Conservation (phyloP, 2,113 vertebrate species). For the Polyodon spathula region DNA sequence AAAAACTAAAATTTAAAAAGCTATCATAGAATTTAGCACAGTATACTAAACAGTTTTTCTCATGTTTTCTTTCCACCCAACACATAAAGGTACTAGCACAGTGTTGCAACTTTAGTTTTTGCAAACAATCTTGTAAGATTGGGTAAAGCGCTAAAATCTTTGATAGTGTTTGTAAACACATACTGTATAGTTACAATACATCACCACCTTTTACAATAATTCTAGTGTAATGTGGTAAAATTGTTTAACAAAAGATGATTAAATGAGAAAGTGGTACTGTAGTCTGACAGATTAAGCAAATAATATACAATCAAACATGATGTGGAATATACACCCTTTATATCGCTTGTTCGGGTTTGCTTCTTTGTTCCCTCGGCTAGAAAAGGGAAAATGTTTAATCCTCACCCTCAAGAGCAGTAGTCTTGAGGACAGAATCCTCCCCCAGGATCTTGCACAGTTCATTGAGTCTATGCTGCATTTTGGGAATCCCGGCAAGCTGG, state of each 20-base stretch:
- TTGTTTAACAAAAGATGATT: neutral
- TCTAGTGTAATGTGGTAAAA: too few relatives aligned
- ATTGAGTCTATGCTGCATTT: slow-evolving; percentile 92
- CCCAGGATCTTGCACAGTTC: slow-evolving; percentile 94
- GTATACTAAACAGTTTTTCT: neutral
- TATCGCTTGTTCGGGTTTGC: neutral
- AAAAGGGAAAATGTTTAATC: neutral
- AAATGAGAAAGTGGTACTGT: neutral
- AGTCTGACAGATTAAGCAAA: neutral
- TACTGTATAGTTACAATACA: too few relatives aligned
- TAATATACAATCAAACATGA: neutral
- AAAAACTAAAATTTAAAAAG: too few relatives aligned
- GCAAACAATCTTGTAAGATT: neutral
- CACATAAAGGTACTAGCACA: too few relatives aligned
- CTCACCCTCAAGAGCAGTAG: slow-evolving; percentile 43
- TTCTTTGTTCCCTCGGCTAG: neutral
- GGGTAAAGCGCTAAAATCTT: neutral
- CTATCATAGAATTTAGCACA: too few relatives aligned
- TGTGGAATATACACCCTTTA: neutral
- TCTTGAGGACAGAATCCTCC: slow-evolving; percentile 91
- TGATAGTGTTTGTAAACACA: neutral
- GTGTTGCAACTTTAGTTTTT: neutral
- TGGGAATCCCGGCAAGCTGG: slow-evolving; percentile 88
- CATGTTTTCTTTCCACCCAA: neutral
- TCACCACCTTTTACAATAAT: too few relatives aligned